Evolutionary conservation across 30 jellyfish, hydroid and myxozoan genomes (phyloP).

Genomic region (Nemopilema nomurai): DNA sequence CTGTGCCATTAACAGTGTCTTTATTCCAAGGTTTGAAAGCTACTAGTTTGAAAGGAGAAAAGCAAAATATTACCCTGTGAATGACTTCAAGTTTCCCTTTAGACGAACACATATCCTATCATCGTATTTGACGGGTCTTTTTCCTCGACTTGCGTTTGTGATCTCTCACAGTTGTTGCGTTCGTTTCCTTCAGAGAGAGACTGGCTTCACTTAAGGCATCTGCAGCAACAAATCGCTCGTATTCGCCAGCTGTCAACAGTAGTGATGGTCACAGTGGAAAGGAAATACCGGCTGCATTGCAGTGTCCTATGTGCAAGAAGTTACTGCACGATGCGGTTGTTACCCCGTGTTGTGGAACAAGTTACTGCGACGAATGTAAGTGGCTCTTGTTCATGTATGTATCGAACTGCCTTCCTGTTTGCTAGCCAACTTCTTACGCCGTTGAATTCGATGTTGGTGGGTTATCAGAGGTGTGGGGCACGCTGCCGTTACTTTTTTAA

Average conservation of each 20-base stretch:
- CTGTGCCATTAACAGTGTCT: no score
- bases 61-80: no score
- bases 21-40: no score
- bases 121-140: background rate
- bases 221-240: conserved; percentile 36
- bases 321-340: conserved; percentile 93
- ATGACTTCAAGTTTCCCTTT: no score
- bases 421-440: no score
- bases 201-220: conserved; percentile 27
- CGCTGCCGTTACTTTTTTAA: no score
- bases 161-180: background rate
- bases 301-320: conserved; percentile 95
- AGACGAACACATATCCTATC: no score
- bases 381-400: background rate
- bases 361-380: conserved; percentile 99
- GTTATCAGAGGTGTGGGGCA: no score
- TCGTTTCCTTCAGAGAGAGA: conserved; percentile 62
- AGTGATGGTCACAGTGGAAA: conserved; percentile 81
- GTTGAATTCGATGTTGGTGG: no score
- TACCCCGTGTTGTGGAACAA: conserved; percentile 99
- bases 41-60: no score
- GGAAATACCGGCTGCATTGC: conserved; percentile 87
- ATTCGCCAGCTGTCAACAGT: conserved; percentile 90
- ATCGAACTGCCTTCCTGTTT: no score
- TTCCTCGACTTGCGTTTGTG: no score